Evolutionary conservation across 2,888 invertebrate genomes (phyloP).

Genomic region (Notocelia uddmanniana): DNA sequence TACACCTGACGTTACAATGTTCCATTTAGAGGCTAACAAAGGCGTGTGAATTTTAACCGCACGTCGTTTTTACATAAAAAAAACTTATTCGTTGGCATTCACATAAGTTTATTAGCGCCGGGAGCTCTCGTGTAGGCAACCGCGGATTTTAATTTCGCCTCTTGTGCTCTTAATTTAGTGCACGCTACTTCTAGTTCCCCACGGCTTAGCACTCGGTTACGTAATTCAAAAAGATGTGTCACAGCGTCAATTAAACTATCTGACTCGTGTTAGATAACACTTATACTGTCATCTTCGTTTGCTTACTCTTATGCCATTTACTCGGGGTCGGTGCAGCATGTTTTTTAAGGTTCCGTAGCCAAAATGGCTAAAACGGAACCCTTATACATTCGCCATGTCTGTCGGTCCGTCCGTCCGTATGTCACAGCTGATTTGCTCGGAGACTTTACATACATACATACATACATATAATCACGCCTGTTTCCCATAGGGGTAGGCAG

Average conservation of each 20-base stretch:
- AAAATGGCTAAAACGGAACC: no score
- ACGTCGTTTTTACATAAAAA: constrained; percentile 32
- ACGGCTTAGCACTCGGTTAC: constrained; percentile 45
- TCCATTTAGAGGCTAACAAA: constrained; percentile 30
- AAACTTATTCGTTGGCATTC: constrained; percentile 50
- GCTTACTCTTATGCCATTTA: no score
- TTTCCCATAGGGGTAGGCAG: no score
- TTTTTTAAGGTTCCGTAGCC: no score
- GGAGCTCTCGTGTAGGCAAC: constrained; percentile 63
- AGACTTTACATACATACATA: no score
- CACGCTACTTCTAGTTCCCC: constrained; percentile 55
- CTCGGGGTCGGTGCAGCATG: no score
- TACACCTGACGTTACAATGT: constrained; percentile 33
- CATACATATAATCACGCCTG: no score
- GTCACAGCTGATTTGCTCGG: no score
- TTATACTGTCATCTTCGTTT: no score
- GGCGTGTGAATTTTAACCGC: constrained; percentile 33
- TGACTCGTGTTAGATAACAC: neutral
- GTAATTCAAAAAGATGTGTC: constrained; percentile 36
- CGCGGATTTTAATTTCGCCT: constrained; percentile 73
- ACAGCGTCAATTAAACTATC: neutral
- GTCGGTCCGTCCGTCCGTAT: no score
- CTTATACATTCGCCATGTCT: no score
- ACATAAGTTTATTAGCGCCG: constrained; percentile 68
- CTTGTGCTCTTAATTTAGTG: constrained; percentile 69